Evolutionary conservation across 2,113 vertebrate species (phyloP), one percentile per base, ranked within the genome.

Genomic region (Chiloscyllium plagiosum): DNA sequence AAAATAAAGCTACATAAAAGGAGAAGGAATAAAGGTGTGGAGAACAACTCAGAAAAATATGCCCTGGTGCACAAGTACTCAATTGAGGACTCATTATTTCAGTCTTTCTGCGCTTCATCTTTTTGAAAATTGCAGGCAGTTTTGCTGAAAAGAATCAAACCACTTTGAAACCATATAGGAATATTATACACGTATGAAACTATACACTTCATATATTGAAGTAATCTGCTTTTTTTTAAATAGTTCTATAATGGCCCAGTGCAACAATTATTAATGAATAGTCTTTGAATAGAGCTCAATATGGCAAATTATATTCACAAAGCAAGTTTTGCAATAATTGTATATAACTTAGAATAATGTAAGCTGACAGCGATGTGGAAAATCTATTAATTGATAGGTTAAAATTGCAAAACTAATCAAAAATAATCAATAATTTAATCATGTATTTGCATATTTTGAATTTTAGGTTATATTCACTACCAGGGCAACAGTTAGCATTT

Each of bases 341-440:
- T 5, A 13, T 20, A 94, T 69, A 61, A 29, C 56, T 50, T 90
- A 3, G 24, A 90, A 90, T 29, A 17, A 61, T 90, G 6, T 29
- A 61, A 90, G 29, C 29, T 33, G 7, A 61, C 87, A 90, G 52
- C 4, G 19, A 42, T 94, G 66, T 70, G 94, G 3, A 52, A 61
- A 90, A 66, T 93, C 42, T 52, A 69, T 37, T 70, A 22, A 95
- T 1, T 13, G 12, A 52, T 95, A 72, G 68, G 72, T 95, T 69
- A 95, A 92, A 65, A 68, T 22, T 93, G 61, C 56, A 93, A 33
- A 42, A 66, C 89, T 93, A 93, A 93, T 93, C 61, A 68, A 93
- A 93, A 93, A 66, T 0, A 66, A 68, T 66, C 26, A 93, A 19
- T 17, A 68, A 66, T 68, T 93, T 93, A 68, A n/a, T 93, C n/a